These are phyloP conservation scores for Macropus fuliginosus DNA, from an alignment of 2,797 vertebrate species.

Conservation along the genomic window DNA sequence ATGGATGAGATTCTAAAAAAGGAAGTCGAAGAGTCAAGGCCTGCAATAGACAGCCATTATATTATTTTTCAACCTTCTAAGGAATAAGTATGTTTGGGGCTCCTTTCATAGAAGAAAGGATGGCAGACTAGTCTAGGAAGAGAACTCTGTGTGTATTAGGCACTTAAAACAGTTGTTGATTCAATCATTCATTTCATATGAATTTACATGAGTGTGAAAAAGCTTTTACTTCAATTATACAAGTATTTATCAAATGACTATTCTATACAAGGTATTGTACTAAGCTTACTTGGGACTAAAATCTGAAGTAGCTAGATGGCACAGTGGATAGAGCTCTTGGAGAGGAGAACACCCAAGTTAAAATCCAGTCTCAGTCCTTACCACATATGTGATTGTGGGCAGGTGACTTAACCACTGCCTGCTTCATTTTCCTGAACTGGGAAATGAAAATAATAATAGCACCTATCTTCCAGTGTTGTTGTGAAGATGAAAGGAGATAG, in stretches of 20 bases:
- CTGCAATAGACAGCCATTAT: constrained; percentile 9
- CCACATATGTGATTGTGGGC: background rate
- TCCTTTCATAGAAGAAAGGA: constrained; percentile 2
- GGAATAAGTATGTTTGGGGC: background rate
- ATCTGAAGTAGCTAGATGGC: background rate
- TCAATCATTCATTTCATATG: background rate
- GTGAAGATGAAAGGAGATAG: background rate
- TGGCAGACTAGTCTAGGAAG: constrained; percentile 11
- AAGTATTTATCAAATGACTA: background rate
- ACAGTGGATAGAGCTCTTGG: background rate
- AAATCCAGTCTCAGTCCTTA: background rate
- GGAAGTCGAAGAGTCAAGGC: constrained; percentile 14
- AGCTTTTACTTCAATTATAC: background rate
- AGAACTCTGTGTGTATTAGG: background rate
- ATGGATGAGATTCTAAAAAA: constrained; percentile 20
- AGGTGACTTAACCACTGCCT: background rate
- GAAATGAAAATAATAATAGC: background rate
- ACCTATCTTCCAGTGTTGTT: background rate
- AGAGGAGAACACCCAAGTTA: background rate
- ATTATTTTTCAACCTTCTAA: constrained; percentile 28
- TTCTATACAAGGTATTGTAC: background rate
- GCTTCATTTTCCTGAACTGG: background rate
- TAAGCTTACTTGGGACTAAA: background rate
- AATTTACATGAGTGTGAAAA: background rate
- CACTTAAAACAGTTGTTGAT: background rate